Percentiles rank a stretch among this genome's conserved stretches.
phyloP scores from a whole-genome alignment of 2,888 invertebrate species.

The Eurois occulta region DNA sequence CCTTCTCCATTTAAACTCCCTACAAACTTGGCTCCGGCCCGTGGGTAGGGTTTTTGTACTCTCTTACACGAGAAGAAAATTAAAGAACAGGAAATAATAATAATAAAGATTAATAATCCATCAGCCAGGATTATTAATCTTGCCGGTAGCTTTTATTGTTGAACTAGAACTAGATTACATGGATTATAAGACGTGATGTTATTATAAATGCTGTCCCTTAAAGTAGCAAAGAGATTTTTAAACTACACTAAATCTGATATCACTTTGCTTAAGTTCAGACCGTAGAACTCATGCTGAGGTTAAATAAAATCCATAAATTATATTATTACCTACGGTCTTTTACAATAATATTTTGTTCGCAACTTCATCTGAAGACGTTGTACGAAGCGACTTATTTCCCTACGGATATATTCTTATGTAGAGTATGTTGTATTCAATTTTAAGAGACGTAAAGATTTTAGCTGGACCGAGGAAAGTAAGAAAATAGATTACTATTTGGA shows the following conservation, averaged over 20 bases:
- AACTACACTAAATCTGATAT: not conserved
- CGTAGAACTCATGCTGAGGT: not conserved
- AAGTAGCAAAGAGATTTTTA: not conserved
- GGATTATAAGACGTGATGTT: too few relatives aligned
- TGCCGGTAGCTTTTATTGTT: too few relatives aligned
- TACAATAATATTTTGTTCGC: conserved; percentile 25
- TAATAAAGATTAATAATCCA: too few relatives aligned
- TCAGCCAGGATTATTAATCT: too few relatives aligned
- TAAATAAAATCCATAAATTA: not conserved
- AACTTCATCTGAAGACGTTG: conserved; percentile 4
- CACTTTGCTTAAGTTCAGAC: not conserved
- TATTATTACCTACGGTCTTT: not conserved
- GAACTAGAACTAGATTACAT: too few relatives aligned
- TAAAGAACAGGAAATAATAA: too few relatives aligned
- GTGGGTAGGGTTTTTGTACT: too few relatives aligned
- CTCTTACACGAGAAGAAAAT: too few relatives aligned
- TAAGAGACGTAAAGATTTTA: conserved; percentile 1
- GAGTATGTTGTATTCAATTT: conserved; percentile 39
- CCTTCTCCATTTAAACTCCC: too few relatives aligned
- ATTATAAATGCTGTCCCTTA: not conserved
- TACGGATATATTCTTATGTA: conserved; percentile 19
- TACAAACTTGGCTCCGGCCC: too few relatives aligned
- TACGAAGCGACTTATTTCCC: conserved; percentile 43
- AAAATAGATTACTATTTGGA: too few relatives aligned
- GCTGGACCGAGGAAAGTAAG: not conserved